A percentile compares a stretch with the other conserved stretches of the same genome.
Evolutionary conservation across 2,113 vertebrate species (phyloP).

Genomic region (Delphinapterus leucas): DNA sequence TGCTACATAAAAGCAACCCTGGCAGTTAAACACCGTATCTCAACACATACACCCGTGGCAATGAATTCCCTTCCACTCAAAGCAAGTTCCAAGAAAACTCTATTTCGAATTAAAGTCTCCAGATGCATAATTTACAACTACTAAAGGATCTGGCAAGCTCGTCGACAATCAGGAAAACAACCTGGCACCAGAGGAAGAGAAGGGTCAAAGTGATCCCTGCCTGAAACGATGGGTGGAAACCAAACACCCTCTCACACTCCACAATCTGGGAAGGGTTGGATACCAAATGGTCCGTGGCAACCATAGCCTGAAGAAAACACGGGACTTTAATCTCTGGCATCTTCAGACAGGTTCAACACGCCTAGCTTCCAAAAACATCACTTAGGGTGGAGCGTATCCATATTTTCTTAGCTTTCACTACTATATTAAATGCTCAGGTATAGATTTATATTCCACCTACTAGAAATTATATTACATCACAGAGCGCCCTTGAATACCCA

Average conservation of each 20-base stretch:
- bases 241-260: constrained; percentile 33
- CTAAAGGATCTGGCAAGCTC: constrained; percentile 29
- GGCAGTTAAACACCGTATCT: constrained; percentile 7
- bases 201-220: constrained; percentile 20
- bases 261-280: constrained; percentile 25
- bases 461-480: constrained; percentile 61
- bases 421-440: constrained; percentile 60
- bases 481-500: constrained; percentile 67
- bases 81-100: constrained; percentile 73
- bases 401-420: constrained; percentile 38
- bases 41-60: constrained; percentile 8
- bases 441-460: constrained; percentile 60
- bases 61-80: constrained; percentile 56
- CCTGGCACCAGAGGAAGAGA: background rate
- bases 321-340: constrained; percentile 55
- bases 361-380: constrained; percentile 36
- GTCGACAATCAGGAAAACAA: background rate
- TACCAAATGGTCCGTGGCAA: constrained; percentile 60
- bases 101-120: constrained; percentile 67
- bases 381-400: constrained; percentile 56
- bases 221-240: constrained; percentile 50
- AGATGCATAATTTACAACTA: constrained; percentile 54
- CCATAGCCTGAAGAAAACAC: constrained; percentile 55
- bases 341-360: constrained; percentile 49
- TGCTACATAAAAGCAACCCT: constrained; percentile 2